Base-by-base conservation (phyloP, 2,113 vertebrate species). In the Centropus unirufus region DNA sequence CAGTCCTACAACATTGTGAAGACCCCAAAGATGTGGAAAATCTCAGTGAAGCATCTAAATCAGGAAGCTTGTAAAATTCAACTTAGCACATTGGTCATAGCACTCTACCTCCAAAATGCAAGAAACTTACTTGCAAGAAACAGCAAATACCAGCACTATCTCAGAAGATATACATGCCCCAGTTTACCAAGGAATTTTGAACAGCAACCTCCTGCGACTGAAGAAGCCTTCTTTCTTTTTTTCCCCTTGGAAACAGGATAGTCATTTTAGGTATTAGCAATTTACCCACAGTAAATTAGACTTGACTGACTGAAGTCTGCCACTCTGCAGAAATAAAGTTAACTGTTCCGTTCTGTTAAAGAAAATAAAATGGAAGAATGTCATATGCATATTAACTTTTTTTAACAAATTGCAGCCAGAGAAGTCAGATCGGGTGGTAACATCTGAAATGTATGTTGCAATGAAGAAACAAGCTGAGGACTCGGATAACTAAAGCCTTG, bases 151-250 rank as follows among this genome's bases (percentile, higher is more conserved):
- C 55, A 3, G 69, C 51, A 73, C 18, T 69, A 46, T 63, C 49
- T 87, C 52, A 84, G 89, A 87, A 46, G 69, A 44, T 27, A 82
- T 2, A 7, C 4, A 40, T 57, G 58, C 49, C 62, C 95, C 66
- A 52, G 59, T 90, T 94, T 94, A 90, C 59, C 46, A 85, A 14
- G 36, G 26, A 84, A 83, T 66, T 79, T 39, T 85, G 40, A 93
- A 54, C 24, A 76, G 52, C 30, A 80, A 34, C 12, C 17, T 57
- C 30, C 54, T 64, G 44, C 47, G 42, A 76, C 23, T 40, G 54
- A 83, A 82, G 17, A 12, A 39, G 29, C 14, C 3, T 11, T 11
- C 34, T 67, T 46, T 64, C 39, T 23, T 23, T 87, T 87, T 36
- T 59, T 5, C 5, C 1, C 2, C 46, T 59, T 61, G 72, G 51